Conservation (phyloP, 2,888 invertebrate genomes). For the Physocephala rufipes region DNA sequence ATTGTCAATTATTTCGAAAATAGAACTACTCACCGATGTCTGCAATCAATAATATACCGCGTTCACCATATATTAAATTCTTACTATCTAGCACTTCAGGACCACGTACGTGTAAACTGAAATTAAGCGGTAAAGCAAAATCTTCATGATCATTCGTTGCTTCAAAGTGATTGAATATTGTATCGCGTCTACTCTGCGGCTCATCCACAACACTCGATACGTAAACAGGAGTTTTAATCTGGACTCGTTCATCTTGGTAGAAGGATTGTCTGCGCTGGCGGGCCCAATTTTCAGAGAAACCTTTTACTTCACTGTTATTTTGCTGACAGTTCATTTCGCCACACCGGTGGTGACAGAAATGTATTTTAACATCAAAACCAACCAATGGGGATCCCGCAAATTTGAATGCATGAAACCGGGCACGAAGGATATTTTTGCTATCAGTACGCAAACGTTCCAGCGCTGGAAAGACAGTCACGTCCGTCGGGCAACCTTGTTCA, state of each 20-base stretch:
- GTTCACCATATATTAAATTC: constrained; percentile 72
- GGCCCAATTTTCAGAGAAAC: constrained; percentile 32
- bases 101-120: constrained; percentile 70
- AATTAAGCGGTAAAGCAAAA: constrained; percentile 67
- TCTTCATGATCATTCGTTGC: constrained; percentile 2
- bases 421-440: constrained; percentile 66
- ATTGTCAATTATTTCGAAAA: neutral
- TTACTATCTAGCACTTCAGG: constrained; percentile 69
- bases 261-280: constrained; percentile 35
- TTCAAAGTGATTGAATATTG: neutral
- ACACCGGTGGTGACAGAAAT: constrained; percentile 80
- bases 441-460: constrained; percentile 63
- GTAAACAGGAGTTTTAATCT: constrained; percentile 60
- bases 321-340: constrained; percentile 69
- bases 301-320: constrained; percentile 36
- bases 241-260: constrained; percentile 42
- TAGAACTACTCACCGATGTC: constrained; percentile 67
- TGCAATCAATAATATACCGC: constrained; percentile 69
- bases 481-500: constrained; percentile 82
- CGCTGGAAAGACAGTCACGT: constrained; percentile 69
- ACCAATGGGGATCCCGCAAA: constrained; percentile 86
- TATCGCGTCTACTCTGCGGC: neutral
- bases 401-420: constrained; percentile 84
- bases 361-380: constrained; percentile 82
- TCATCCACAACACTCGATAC: constrained; percentile 61